Conservation (phyloP, 1,140 invertebrate genomes). For the Trypoxylus dichotomus region DNA sequence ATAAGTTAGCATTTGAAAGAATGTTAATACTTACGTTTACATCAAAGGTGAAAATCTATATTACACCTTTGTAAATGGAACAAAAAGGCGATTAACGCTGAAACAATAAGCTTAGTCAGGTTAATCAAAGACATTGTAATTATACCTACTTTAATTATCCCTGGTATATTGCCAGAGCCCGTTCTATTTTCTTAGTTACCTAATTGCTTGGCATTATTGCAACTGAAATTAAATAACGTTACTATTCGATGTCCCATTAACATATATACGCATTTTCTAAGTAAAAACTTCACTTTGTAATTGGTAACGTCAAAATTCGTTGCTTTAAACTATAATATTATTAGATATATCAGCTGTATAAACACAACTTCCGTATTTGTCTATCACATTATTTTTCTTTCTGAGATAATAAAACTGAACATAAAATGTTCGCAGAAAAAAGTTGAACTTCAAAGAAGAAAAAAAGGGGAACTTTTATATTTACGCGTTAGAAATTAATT, state of each 20-base stretch:
- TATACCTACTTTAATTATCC: conserved; percentile 1
- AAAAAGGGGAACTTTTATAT: too few species aligned
- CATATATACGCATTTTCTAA: too few species aligned
- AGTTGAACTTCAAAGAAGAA: too few species aligned
- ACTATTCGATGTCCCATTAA: background rate
- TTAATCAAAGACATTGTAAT: background rate
- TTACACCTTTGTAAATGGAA: background rate
- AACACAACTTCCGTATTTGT: background rate
- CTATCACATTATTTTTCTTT: too few species aligned
- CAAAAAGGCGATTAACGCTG: background rate
- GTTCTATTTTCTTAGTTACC: background rate
- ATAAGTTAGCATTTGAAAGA: background rate
- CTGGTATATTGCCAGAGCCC: background rate
- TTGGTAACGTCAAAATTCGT: too few species aligned
- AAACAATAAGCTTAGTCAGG: background rate
- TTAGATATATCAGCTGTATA: background rate
- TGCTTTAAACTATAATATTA: too few species aligned
- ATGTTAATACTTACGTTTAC: too few species aligned
- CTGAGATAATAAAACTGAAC: too few species aligned
- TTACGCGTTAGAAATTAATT: too few species aligned
- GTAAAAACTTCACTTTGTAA: too few species aligned
- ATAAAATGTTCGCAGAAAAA: too few species aligned
- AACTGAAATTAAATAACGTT: background rate
- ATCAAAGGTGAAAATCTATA: background rate
- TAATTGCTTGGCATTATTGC: background rate